A percentile compares a stretch with the other conserved stretches of the same genome.
Evolutionary conservation across 2,113 vertebrate genomes (phyloP).

Genomic region (Brachyistius frenatus): DNA sequence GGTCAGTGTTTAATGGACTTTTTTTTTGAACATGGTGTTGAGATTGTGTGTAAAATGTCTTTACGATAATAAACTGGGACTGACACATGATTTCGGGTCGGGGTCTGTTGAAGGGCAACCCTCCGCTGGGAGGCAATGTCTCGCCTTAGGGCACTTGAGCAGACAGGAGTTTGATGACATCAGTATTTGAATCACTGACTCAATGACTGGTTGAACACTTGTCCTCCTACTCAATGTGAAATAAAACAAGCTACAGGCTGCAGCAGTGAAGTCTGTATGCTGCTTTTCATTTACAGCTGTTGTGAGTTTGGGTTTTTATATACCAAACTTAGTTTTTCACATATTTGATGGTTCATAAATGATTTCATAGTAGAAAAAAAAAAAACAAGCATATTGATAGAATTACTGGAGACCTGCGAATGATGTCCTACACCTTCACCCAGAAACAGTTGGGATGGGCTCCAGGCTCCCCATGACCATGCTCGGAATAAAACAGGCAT

Average conservation of each 20-base stretch:
- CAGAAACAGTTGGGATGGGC: too few relatives aligned
- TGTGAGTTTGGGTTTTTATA: not conserved
- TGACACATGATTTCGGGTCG: constrained; percentile 23
- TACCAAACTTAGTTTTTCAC: too few relatives aligned
- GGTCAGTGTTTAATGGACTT: constrained; percentile 7
- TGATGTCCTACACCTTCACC: too few relatives aligned
- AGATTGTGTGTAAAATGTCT: constrained; percentile 6
- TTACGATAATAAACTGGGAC: not conserved
- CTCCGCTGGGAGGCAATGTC: not conserved
- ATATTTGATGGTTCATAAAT: too few relatives aligned
- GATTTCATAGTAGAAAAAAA: too few relatives aligned
- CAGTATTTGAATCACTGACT: not conserved
- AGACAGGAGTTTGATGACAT: not conserved
- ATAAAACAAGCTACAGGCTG: not conserved
- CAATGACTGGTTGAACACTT: not conserved
- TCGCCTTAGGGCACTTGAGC: not conserved
- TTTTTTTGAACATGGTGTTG: constrained; percentile 12
- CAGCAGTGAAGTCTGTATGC: not conserved
- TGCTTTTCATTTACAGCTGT: not conserved
- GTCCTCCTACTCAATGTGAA: not conserved
- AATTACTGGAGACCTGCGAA: too few relatives aligned
- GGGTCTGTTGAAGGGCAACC: not conserved
- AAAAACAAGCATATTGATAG: too few relatives aligned
- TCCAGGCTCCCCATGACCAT: too few relatives aligned
- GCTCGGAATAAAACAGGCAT: too few relatives aligned